Evolutionary conservation across 2,797 vertebrate genomes (phyloP).

Genomic region (Spinus olivaceus): DNA sequence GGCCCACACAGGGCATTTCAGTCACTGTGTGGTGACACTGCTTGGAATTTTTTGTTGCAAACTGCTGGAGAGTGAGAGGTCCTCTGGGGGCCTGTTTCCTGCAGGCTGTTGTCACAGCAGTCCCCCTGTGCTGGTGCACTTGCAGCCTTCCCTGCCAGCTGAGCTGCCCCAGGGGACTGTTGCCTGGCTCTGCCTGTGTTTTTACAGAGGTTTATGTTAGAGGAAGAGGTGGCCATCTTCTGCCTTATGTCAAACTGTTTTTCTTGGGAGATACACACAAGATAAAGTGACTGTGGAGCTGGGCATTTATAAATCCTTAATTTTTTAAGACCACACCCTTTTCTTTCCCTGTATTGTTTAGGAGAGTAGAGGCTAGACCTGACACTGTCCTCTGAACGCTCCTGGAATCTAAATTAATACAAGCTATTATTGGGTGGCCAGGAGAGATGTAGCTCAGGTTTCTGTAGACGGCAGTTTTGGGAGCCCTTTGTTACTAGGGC

Average conservation of each 20-base stretch:
- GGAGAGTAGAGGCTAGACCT: not conserved
- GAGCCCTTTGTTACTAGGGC: conserved; percentile 8
- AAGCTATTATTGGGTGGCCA: not conserved
- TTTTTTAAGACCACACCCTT: not conserved
- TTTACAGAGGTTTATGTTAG: not conserved
- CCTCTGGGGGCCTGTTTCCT: not conserved
- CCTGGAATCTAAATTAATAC: conserved; percentile 1
- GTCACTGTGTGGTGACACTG: not conserved
- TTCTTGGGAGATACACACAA: not conserved
- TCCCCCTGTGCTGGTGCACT: not conserved
- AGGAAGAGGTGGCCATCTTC: not conserved
- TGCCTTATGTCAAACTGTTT: not conserved
- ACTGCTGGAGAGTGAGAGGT: not conserved
- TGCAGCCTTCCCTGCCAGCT: not conserved
- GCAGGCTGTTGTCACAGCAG: not conserved
- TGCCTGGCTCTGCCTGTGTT: not conserved
- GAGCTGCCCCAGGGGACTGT: rapidly evolving
- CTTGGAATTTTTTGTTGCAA: not conserved
- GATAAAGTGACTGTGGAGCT: not conserved
- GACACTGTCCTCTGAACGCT: not conserved
- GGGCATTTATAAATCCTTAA: not conserved
- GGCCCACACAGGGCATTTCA: not conserved
- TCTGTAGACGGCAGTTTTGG: conserved; percentile 2
- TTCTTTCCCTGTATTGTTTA: not conserved
- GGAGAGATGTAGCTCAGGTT: conserved; percentile 8